Percentiles rank a stretch among this genome's conserved stretches.
Conservation (phyloP, 2,888 invertebrate species). For the Microctonus aethiopoides region DNA sequence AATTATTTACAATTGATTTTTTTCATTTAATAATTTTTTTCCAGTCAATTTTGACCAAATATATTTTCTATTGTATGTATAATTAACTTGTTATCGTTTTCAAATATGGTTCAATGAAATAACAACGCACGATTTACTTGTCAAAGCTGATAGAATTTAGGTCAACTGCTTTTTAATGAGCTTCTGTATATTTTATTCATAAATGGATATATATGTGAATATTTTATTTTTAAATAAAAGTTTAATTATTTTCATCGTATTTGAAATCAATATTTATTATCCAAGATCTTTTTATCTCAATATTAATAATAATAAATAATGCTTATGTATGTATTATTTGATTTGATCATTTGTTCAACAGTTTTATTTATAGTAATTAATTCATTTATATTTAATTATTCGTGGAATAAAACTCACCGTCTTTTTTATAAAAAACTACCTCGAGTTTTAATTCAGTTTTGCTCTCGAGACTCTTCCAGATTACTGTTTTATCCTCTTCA, state of each 20-base stretch:
- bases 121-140: too few species aligned
- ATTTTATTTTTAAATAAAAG: neutral
- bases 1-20: neutral
- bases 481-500: slow-evolving; percentile 88
- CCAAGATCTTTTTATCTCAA: neutral
- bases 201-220: neutral
- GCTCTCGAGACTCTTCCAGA: slow-evolving; percentile 88
- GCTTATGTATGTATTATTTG: too few species aligned
- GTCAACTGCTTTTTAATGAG: neutral
- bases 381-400: neutral
- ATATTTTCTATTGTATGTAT: too few species aligned
- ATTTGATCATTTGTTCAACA: neutral
- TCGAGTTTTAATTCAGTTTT: slow-evolving; percentile 94
- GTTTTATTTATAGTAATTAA: too few species aligned
- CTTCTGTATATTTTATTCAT: neutral
- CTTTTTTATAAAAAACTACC: slow-evolving; percentile 94
- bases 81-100: too few species aligned
- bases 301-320: too few species aligned
- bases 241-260: neutral
- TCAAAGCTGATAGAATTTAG: too few species aligned
- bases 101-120: too few species aligned
- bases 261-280: neutral
- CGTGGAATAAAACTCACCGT: slow-evolving; percentile 72
- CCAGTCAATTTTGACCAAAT: too few species aligned
- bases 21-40: too few species aligned